Evolutionary conservation across 2,888 invertebrate genomes (phyloP).

Genomic region (Megamerina dolium): DNA sequence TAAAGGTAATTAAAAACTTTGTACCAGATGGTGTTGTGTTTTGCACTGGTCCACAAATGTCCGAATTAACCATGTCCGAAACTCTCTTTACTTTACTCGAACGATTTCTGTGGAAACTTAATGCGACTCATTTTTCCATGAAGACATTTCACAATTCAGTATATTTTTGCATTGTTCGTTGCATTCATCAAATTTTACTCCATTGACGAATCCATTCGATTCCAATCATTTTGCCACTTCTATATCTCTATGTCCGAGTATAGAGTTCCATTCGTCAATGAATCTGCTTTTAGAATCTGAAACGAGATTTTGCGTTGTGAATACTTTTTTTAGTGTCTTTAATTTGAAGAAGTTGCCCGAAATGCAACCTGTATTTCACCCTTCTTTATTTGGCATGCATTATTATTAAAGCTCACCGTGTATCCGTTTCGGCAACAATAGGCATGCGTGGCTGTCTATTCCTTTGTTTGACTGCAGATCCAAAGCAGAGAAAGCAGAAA

Average conservation of each 20-base stretch:
- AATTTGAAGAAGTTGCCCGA: no score
- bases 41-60: slow-evolving; percentile 35
- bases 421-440: no score
- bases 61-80: slow-evolving; percentile 30
- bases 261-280: neutral
- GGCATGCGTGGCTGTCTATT: no score
- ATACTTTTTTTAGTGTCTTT: no score
- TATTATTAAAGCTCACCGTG: neutral
- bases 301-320: no score
- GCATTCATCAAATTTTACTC: neutral
- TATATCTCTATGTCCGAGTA: slow-evolving; percentile 2
- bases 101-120: slow-evolving; percentile 4
- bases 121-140: slow-evolving; percentile 1
- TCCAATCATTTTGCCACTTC: neutral
- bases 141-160: slow-evolving; percentile 2
- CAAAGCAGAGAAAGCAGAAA: no score
- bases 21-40: slow-evolving; percentile 23
- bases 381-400: neutral
- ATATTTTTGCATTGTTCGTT: neutral
- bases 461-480: no score
- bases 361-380: neutral
- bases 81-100: no score
- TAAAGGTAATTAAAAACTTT: slow-evolving; percentile 30
- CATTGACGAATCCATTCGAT: neutral
- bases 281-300: no score